These are phyloP conservation scores for Macrophya annulata DNA, from an alignment of 2,888 invertebrate genomes.

Conservation along the genomic window DNA sequence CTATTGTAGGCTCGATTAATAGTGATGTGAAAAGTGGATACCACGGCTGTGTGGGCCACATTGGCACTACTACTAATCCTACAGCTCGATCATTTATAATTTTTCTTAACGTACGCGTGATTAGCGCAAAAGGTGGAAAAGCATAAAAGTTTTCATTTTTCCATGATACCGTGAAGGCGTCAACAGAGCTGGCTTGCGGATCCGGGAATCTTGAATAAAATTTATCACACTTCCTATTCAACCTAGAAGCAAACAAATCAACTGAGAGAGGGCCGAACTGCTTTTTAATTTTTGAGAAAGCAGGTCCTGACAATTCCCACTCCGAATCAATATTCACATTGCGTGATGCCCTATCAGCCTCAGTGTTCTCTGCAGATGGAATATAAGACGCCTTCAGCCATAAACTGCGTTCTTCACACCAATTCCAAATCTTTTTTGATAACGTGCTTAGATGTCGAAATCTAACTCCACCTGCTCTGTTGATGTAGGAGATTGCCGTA, in stretches of 20 bases:
- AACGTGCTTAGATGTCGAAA: constrained; percentile 59
- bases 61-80: constrained; percentile 61
- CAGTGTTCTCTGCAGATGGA: constrained; percentile 60
- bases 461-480: constrained; percentile 62
- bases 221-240: constrained; percentile 63
- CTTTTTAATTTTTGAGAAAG: constrained; percentile 58
- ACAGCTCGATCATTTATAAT: constrained; percentile 60
- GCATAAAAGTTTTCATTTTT: constrained; percentile 62
- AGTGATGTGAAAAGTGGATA: constrained; percentile 59
- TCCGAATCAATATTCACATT: constrained; percentile 61
- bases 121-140: constrained; percentile 62
- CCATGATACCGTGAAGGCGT: constrained; percentile 64
- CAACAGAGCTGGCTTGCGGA: constrained; percentile 58
- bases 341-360: constrained; percentile 63
- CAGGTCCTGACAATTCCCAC: constrained; percentile 60
- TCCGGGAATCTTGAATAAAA: constrained; percentile 63
- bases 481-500: constrained; percentile 63
- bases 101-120: constrained; percentile 59
- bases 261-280: constrained; percentile 57
- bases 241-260: constrained; percentile 63
- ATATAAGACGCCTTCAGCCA: constrained; percentile 64
- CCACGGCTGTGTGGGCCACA: constrained; percentile 61
- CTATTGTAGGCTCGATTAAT: constrained; percentile 46
- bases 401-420: constrained; percentile 62
- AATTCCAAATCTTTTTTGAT: constrained; percentile 64